Conservation (phyloP, 2,888 invertebrate species). For the Caenorhabditis macrosperma region DNA sequence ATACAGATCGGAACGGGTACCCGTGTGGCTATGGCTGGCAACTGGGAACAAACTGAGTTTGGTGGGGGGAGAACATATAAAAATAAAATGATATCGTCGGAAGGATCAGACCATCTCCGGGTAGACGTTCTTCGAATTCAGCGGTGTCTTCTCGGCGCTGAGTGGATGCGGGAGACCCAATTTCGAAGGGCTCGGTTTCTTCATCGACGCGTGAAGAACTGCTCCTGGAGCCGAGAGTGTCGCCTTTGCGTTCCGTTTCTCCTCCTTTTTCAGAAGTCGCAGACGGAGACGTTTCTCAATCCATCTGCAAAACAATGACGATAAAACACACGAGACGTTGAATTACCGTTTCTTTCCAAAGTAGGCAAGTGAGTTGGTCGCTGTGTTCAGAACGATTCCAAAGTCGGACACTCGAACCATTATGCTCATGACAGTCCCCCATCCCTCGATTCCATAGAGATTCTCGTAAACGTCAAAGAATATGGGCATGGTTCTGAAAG, state of each 20-base stretch:
- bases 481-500: constrained; percentile 76
- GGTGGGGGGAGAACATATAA: background rate
- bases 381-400: constrained; percentile 77
- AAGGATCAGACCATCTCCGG: constrained; percentile 52
- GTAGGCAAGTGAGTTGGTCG: constrained; percentile 79
- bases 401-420: constrained; percentile 79
- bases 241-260: constrained; percentile 63
- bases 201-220: constrained; percentile 33
- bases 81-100: background rate
- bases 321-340: background rate
- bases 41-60: constrained; percentile 26
- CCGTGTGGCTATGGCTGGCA: constrained; percentile 40
- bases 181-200: constrained; percentile 25
- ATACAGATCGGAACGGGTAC: constrained; percentile 47
- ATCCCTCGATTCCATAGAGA: constrained; percentile 76
- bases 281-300: constrained; percentile 67
- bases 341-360: constrained; percentile 72
- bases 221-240: constrained; percentile 23
- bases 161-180: constrained; percentile 49
- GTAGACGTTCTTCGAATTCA: constrained; percentile 41
- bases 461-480: constrained; percentile 79
- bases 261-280: constrained; percentile 70
- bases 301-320: constrained; percentile 55
- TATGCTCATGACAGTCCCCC: constrained; percentile 74
- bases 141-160: constrained; percentile 44